Base-by-base conservation (phyloP, 2,797 vertebrate genomes). In the Aldrovandia affinis region DNA sequence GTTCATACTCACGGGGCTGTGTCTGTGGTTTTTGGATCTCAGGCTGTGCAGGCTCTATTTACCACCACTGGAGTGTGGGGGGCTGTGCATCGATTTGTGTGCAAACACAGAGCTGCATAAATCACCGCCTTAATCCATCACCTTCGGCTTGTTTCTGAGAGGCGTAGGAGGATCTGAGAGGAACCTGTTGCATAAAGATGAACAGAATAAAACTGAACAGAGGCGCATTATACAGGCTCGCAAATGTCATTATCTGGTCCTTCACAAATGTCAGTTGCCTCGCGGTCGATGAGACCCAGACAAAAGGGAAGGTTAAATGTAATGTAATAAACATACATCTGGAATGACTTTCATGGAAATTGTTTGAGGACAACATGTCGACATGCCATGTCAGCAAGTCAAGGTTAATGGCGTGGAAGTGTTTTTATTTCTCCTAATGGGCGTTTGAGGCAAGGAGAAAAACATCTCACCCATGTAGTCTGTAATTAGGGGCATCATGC, bases 261-360 rank as follows among this genome's bases (percentile, higher is more conserved):
- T 44, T 75, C 39, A 28, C 73, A 47, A 77, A 25, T 47, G 73
- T 47, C 73, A 25, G 73, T n/a, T 33, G 73, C 73, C 73, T 47
- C 22, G 10, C 25, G 39, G 42, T 77, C 42, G 22, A 77, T 77
- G 73, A 77, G 8, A 47, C 73, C 10, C 39, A 25, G 39, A 47
- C 73, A 28, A n/a, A 47, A 77, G 42, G 42, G 73, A 47, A 77
- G 42, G 73, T 25, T 44, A 77, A 44, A n/a, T 2, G 39, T 77
- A 44, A 77, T 77, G 39, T 47, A 47, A 77, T 77, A 77, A 77
- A 77, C 25, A 77, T 77, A 44, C 42, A n/a, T 70, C 73, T 47
- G 39, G 22, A 28, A n/a, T 77, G 73, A 77, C 73, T 44, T 47
- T 77, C 73, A 77, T 47, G 39, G 73, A 77, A 77, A 47, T 47